Base-by-base conservation (phyloP, 2,797 vertebrate genomes). In the Momotus momota region DNA sequence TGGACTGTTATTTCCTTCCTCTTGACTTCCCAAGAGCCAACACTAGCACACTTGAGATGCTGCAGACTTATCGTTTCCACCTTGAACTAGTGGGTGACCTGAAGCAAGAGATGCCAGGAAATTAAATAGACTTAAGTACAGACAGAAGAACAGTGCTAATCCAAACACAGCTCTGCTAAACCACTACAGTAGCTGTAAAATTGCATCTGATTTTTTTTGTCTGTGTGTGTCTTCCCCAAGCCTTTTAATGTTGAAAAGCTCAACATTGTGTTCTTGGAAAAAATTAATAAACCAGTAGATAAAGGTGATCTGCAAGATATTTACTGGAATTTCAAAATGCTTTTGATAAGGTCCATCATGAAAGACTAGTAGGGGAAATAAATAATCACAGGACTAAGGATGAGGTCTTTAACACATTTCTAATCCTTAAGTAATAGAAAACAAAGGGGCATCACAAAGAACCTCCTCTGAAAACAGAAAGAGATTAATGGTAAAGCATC, bases 1-100 rank as follows among this genome's bases (percentile, higher is more conserved):
- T 98, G 93, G 94, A 94, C 97, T 96, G 95, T 75, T 74, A 95
- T 95, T 98, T 98, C 97, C 98, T 98, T 98, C 98, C 98, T 98
- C 95, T 93, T 1, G 22, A 92, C 97, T 97, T 98, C 97, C 97
- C 91, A 97, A 98, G 97, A 98, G 95, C 96, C 93, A 95, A 96
- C 94, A 83, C 75, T 92, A 81, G 90, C 79, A 96, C 91, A 97
- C 97, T 98, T 81, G 93, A 98, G 98, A 97, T 93, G 97, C 95
- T 98, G 96, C 96, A 97, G 96, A 97, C 96, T 97, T 98, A 97
- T 97, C 97, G 96, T 97, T 98, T 98, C 97, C 97, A 98, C 96
- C 97, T 97, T 98, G 97, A 98, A 98, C 97, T 91, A 79, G 92
- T 46, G 90, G 92, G 91, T 98, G 97, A 97, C 97, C 97, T 95